Evolutionary conservation across 2,113 vertebrate species (phyloP).

Genomic region (Hyperopisus bebe): DNA sequence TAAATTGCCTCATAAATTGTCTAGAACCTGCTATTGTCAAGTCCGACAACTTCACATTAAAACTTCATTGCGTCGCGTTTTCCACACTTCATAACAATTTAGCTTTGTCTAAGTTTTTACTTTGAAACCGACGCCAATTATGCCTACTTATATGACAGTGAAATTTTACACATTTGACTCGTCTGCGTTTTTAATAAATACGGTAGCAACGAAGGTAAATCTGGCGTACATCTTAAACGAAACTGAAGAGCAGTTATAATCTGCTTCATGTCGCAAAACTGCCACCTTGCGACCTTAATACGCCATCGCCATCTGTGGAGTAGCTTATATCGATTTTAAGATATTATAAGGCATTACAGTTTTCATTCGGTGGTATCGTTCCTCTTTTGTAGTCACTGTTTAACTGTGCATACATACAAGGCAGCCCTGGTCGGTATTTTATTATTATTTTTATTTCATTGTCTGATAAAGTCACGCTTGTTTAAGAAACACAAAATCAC

Average conservation of each 20-base stretch:
- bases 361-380: not conserved
- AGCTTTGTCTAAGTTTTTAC: not conserved
- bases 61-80: not conserved
- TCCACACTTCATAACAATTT: not conserved
- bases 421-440: not conserved
- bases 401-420: not conserved
- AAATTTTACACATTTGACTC: not conserved
- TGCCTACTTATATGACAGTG: not conserved
- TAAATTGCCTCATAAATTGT: not conserved
- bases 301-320: not conserved
- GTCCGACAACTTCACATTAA: not conserved
- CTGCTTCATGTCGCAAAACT: constrained; percentile 5
- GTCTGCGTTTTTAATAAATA: not conserved
- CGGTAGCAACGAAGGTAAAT: not conserved
- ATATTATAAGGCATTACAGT: not conserved
- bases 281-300: constrained; percentile 14
- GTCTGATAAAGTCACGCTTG: not conserved
- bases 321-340: not conserved
- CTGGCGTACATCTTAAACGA: not conserved
- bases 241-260: not conserved
- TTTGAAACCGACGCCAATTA: not conserved
- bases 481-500: not conserved
- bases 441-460: not conserved
- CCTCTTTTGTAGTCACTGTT: not conserved
- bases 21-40: not conserved